These are phyloP conservation scores for Cyanoramphus novaezelandiae DNA, from an alignment of 2,113 vertebrate species.

Conservation along the genomic window DNA sequence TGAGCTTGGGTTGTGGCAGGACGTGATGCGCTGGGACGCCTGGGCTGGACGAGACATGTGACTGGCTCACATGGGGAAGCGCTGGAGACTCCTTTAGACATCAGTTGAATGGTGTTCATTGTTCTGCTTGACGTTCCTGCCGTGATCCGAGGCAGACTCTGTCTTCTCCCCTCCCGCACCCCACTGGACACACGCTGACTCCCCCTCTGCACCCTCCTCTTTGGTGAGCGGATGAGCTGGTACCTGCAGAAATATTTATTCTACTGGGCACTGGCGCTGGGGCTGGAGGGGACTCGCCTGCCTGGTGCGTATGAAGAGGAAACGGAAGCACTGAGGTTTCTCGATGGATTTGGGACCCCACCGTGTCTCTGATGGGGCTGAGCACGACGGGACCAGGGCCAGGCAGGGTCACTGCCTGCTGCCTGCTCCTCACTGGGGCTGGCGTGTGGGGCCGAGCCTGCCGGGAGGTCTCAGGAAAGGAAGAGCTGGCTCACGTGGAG, in stretches of 20 bases:
- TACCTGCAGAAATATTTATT: constrained; percentile 81
- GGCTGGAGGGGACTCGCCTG: not conserved
- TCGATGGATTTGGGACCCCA: constrained; percentile 31
- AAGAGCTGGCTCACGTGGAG: not conserved
- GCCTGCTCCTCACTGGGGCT: not conserved
- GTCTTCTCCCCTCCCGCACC: constrained; percentile 22
- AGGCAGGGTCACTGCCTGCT: not conserved
- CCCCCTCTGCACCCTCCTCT: constrained; percentile 47
- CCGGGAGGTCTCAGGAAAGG: constrained; percentile 68
- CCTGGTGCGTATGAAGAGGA: constrained; percentile 67
- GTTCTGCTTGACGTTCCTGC: constrained; percentile 85
- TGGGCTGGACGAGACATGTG: constrained; percentile 88
- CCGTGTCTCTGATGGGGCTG: constrained; percentile 57
- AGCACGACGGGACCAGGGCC: not conserved
- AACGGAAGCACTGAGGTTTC: constrained; percentile 66
- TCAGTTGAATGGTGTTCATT: constrained; percentile 94
- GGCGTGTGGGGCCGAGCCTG: not conserved
- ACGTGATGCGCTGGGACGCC: constrained; percentile 79
- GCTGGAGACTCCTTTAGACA: constrained; percentile 86
- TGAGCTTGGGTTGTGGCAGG: constrained; percentile 69
- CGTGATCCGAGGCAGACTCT: constrained; percentile 80
- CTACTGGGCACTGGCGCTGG: constrained; percentile 42
- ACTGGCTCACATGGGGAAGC: constrained; percentile 91
- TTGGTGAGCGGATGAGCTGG: constrained; percentile 80
- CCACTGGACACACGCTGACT: constrained; percentile 65